Percentiles rank a stretch among this genome's conserved stretches.
Evolutionary conservation across 64 coral and sea anemone genomes (phyloP).

Genomic region (Actinia equina): DNA sequence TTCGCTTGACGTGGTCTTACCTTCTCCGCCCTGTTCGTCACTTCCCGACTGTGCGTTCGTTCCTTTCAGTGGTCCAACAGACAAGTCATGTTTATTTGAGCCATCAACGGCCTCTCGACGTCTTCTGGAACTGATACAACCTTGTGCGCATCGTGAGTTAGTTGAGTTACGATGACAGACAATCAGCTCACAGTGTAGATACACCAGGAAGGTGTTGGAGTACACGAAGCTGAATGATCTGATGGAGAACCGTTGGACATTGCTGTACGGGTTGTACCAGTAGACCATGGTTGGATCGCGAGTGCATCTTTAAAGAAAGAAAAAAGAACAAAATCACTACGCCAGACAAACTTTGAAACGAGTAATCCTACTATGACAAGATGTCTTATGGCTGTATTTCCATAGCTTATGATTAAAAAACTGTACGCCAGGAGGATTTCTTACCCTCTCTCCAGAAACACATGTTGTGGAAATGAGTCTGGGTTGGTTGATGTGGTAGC

Average conservation of each 20-base stretch:
- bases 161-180: slow-evolving; percentile 51
- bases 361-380: background rate
- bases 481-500: slow-evolving; percentile 49
- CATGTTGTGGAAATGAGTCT: slow-evolving; percentile 56
- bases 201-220: slow-evolving; percentile 13
- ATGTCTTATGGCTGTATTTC: too few species aligned
- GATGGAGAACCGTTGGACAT: slow-evolving; percentile 39
- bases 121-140: slow-evolving; percentile 18
- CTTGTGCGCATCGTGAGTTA: slow-evolving; percentile 25
- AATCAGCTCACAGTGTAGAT: slow-evolving; percentile 54
- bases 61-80: slow-evolving; percentile 1
- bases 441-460: slow-evolving; percentile 73
- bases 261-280: background rate
- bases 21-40: background rate
- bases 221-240: slow-evolving; percentile 48
- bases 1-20: background rate
- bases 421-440: background rate
- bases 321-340: background rate
- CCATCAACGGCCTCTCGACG: background rate
- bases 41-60: background rate
- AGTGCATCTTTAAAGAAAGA: background rate
- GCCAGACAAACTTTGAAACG: background rate
- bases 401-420: too few species aligned
- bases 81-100: background rate
- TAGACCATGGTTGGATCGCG: slow-evolving; percentile 23